phyloP scores from a whole-genome alignment of 2,113 vertebrate species.

The Martes martes region DNA sequence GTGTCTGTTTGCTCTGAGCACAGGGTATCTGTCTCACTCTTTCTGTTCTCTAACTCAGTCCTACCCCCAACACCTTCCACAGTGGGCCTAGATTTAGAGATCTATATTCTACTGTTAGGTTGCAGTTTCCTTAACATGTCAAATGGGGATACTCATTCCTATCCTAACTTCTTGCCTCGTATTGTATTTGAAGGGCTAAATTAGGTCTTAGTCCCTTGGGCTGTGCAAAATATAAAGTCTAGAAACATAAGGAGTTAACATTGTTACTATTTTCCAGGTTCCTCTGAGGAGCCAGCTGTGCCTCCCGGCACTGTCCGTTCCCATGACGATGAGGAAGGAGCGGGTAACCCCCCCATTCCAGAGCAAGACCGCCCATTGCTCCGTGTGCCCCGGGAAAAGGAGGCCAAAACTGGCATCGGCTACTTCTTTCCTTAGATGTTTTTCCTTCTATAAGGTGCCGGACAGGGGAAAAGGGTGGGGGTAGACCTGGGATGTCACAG shows the following conservation, averaged over 20 bases:
- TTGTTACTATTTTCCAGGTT: slow-evolving; percentile 72
- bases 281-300: slow-evolving; percentile 59
- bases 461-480: slow-evolving; percentile 65
- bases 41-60: background rate
- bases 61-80: background rate
- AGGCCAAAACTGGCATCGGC: slow-evolving; percentile 55
- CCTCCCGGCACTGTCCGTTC: slow-evolving; percentile 33
- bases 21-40: background rate
- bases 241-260: slow-evolving; percentile 61
- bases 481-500: slow-evolving; percentile 63
- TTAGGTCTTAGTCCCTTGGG: slow-evolving; percentile 17
- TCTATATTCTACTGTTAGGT: background rate
- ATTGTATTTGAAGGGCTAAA: slow-evolving; percentile 43
- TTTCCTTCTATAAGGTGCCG: slow-evolving; percentile 38
- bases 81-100: background rate
- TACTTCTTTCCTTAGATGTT: slow-evolving; percentile 67
- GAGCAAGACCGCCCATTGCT: slow-evolving; percentile 62
- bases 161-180: slow-evolving; percentile 24
- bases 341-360: slow-evolving; percentile 14
- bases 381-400: slow-evolving; percentile 56
- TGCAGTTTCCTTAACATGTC: slow-evolving; percentile 25
- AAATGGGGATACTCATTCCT: slow-evolving; percentile 19
- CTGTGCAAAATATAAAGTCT: slow-evolving; percentile 15
- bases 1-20: slow-evolving; percentile 41
- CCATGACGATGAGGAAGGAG: slow-evolving; percentile 60